Percentiles rank a stretch among this genome's conserved stretches.
These are phyloP conservation scores for Cottus gobio DNA, from an alignment of 2,113 vertebrate species.

Conservation along the genomic window DNA sequence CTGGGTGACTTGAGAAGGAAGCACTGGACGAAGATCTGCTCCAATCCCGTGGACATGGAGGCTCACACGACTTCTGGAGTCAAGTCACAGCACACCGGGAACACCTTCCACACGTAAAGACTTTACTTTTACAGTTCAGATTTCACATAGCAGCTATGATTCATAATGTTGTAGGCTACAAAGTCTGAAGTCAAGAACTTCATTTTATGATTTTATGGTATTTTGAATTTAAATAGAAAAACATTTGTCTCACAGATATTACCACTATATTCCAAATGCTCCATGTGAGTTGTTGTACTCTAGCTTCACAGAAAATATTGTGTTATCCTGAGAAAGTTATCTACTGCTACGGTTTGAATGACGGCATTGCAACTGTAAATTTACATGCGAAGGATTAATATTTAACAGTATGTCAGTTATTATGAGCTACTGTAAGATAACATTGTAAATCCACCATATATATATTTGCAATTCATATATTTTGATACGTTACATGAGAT, in stretches of 20 bases:
- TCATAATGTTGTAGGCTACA: background rate
- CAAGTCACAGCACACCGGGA: constrained; percentile 32
- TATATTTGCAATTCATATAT: no score
- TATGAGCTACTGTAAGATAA: no score
- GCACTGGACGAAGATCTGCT: constrained; percentile 32
- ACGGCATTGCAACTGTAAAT: no score
- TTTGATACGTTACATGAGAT: no score
- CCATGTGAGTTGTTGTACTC: background rate
- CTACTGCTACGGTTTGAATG: no score
- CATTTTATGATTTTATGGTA: background rate
- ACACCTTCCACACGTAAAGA: constrained; percentile 59
- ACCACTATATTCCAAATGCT: background rate
- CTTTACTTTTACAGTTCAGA: background rate
- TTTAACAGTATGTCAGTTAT: no score
- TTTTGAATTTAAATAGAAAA: background rate
- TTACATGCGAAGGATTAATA: no score
- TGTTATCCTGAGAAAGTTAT: no score
- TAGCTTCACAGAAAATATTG: no score
- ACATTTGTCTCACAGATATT: background rate
- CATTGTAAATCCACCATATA: no score
- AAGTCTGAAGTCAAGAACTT: background rate
- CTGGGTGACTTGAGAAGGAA: constrained; percentile 39
- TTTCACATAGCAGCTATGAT: no score
- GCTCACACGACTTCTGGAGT: constrained; percentile 53
- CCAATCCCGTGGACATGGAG: constrained; percentile 52